Percentiles rank a stretch among this genome's conserved stretches.
These are phyloP conservation scores for Drosophila incognita DNA, from an alignment of 2,888 invertebrate genomes.

Conservation along the genomic window DNA sequence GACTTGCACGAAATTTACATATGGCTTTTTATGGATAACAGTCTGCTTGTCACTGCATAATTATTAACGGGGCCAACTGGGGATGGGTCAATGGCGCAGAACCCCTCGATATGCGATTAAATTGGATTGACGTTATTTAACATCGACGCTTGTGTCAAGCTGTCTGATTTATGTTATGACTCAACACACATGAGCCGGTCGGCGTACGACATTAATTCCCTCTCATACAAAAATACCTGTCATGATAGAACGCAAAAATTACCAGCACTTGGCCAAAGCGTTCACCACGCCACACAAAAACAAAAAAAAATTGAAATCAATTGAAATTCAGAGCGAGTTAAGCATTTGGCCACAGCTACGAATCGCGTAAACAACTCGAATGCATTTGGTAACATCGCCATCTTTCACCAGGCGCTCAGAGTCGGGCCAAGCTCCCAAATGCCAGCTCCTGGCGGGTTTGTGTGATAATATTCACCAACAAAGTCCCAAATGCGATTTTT, in stretches of 20 bases:
- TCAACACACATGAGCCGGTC: conserved; percentile 60
- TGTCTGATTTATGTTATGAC: conserved; percentile 77
- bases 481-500: conserved; percentile 73
- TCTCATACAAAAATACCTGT: conserved; percentile 62
- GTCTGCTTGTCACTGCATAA: conserved; percentile 44
- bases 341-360: conserved; percentile 72
- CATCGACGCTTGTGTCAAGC: conserved; percentile 74
- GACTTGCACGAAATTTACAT: conserved; percentile 28
- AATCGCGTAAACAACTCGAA: conserved; percentile 76
- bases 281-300: background rate
- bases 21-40: background rate
- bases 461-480: conserved; percentile 31
- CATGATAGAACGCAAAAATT: conserved; percentile 70
- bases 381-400: conserved; percentile 59
- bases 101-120: conserved; percentile 45
- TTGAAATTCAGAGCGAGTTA: conserved; percentile 75
- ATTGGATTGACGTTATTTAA: conserved; percentile 68
- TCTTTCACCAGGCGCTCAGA: conserved; percentile 56
- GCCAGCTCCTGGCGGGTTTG: background rate
- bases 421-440: conserved; percentile 28
- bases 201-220: conserved; percentile 48
- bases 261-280: conserved; percentile 48
- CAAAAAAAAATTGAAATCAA: conserved; percentile 35
- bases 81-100: conserved; percentile 26
- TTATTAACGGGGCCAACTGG: conserved; percentile 33